These are phyloP conservation scores for Macrosiphum euphorbiae DNA, from an alignment of 2,888 invertebrate genomes.

Conservation along the genomic window DNA sequence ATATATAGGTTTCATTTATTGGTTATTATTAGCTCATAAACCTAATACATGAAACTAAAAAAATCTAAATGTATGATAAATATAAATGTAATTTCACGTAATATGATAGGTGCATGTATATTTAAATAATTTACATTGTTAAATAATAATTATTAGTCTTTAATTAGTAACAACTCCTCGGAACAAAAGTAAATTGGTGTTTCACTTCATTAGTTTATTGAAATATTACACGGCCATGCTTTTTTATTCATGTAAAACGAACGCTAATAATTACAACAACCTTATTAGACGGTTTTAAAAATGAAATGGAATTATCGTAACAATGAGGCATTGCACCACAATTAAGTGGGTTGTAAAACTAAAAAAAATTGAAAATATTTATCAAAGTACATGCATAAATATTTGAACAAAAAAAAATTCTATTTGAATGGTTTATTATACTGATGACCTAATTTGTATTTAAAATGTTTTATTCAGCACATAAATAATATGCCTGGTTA, in stretches of 20 bases:
- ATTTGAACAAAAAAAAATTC: not conserved
- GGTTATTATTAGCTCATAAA: not conserved
- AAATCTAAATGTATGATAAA: not conserved
- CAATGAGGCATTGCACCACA: not conserved
- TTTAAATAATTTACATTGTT: not conserved
- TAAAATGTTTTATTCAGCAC: not conserved
- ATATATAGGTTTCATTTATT: not conserved
- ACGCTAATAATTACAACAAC: constrained; percentile 1
- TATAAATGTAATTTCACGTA: not conserved
- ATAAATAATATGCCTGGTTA: not conserved
- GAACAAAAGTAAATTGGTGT: not conserved
- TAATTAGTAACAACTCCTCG: not conserved
- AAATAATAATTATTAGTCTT: constrained; percentile 23
- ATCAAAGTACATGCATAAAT: not conserved
- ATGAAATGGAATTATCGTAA: not conserved
- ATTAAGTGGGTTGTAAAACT: not conserved
- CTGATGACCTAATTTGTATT: not conserved
- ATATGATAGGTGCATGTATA: not conserved
- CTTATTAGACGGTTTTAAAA: not conserved
- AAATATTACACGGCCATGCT: not conserved
- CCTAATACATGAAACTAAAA: not conserved
- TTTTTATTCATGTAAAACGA: not conserved
- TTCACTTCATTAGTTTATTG: not conserved
- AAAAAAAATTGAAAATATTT: not conserved
- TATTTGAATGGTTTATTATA: not conserved